A percentile compares a stretch with the other conserved stretches of the same genome.
Conservation (phyloP, 1,140 invertebrate genomes). For the Drosophila varians region DNA sequence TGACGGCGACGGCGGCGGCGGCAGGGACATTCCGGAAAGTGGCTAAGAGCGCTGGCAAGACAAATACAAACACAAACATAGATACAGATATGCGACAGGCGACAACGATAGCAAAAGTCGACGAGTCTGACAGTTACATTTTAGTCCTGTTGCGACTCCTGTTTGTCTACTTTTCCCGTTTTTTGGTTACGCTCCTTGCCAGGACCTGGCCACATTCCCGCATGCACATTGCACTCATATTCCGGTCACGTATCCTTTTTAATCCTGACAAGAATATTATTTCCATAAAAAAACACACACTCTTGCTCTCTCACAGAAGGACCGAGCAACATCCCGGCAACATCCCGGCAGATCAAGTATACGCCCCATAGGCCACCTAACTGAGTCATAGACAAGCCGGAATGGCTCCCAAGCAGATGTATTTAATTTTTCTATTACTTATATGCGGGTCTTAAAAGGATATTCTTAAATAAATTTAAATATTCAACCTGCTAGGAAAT, state of each 20-base stretch:
- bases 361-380: conserved; percentile 48
- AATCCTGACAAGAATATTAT: conserved; percentile 83
- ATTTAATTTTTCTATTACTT: conserved; percentile 32
- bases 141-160: conserved; percentile 46
- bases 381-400: conserved; percentile 42
- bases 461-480: not conserved
- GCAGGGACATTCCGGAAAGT: conserved; percentile 6
- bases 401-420: conserved; percentile 23
- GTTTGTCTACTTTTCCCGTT: conserved; percentile 31
- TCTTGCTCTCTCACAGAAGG: too few species aligned
- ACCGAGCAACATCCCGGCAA: too few species aligned
- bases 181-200: conserved; percentile 19
- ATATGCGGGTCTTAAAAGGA: not conserved
- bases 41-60: conserved; percentile 27
- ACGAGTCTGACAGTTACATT: conserved; percentile 58
- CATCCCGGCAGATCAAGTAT: conserved; percentile 55
- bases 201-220: conserved; percentile 40
- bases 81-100: conserved; percentile 39
- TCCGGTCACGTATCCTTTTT: conserved; percentile 82
- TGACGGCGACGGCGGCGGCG: not conserved
- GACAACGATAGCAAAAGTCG: conserved; percentile 62
- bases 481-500: not conserved
- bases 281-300: conserved; percentile 75
- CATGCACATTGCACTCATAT: conserved; percentile 68
- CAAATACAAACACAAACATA: conserved; percentile 48